Evolutionary conservation across 1,140 invertebrate genomes (phyloP).

Genomic region (Phthorimaea operculella): DNA sequence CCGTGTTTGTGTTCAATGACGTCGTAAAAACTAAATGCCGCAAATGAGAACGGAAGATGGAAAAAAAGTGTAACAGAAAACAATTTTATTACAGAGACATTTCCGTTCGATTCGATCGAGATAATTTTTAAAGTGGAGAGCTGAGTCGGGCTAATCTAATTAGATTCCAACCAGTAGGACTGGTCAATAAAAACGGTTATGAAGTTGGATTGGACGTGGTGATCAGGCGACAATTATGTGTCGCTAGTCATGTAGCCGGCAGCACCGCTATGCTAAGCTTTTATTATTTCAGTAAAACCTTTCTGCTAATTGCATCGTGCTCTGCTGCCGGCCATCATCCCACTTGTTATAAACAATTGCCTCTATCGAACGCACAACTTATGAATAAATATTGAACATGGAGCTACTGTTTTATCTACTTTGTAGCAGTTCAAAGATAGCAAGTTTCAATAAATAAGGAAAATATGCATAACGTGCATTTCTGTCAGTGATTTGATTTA

Average conservation of each 20-base stretch:
- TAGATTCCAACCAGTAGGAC: slow-evolving; percentile 34
- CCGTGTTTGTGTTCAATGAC: slow-evolving; percentile 20
- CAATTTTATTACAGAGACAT: slow-evolving; percentile 40
- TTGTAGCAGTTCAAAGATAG: too few species aligned
- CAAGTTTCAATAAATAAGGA: too few species aligned
- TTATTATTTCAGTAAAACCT: slow-evolving; percentile 20
- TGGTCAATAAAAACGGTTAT: slow-evolving; percentile 35
- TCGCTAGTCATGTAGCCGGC: slow-evolving; percentile 24
- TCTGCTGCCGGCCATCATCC: neutral
- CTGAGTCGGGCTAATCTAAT: slow-evolving; percentile 35
- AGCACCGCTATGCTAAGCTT: slow-evolving; percentile 15
- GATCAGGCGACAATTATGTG: slow-evolving; percentile 30
- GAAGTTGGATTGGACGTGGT: slow-evolving; percentile 23
- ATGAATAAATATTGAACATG: too few species aligned
- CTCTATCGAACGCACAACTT: neutral
- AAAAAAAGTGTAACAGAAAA: slow-evolving; percentile 39
- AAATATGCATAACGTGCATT: too few species aligned
- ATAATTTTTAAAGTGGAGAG: slow-evolving; percentile 37
- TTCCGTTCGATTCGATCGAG: slow-evolving; percentile 36
- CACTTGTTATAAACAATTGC: neutral
- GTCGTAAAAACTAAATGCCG: slow-evolving; percentile 23
- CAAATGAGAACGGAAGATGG: slow-evolving; percentile 37
- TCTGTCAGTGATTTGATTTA: too few species aligned
- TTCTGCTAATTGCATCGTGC: slow-evolving; percentile 1
- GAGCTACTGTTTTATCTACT: too few species aligned